Conservation (phyloP, 1,140 invertebrate species). For the Lanistes nyassanus region DNA sequence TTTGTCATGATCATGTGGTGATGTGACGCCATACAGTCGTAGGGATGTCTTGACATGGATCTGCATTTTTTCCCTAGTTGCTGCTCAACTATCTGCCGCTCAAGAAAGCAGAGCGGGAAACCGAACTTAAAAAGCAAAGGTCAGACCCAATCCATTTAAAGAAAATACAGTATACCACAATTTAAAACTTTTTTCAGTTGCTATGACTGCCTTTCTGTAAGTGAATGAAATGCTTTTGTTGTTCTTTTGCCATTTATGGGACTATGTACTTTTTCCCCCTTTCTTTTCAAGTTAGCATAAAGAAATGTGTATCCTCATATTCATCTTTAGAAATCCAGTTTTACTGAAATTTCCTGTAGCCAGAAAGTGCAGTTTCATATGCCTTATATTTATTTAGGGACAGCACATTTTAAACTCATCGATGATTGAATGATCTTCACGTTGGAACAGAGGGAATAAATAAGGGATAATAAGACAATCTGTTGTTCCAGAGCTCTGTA, state of each 20-base stretch:
- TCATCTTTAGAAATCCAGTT: too few species aligned
- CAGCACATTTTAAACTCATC: too few species aligned
- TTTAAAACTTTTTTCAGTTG: background rate
- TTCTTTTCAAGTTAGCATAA: too few species aligned
- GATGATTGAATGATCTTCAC: background rate
- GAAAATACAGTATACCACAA: too few species aligned
- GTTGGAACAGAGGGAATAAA: background rate
- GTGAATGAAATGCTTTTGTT: background rate
- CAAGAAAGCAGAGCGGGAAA: conserved; percentile 44
- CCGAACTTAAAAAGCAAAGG: conserved; percentile 46
- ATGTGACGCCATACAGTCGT: background rate
- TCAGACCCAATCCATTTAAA: conserved; percentile 12
- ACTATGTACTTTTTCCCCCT: background rate
- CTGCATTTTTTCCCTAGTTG: conserved; percentile 36
- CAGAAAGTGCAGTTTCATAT: too few species aligned
- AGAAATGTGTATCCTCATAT: too few species aligned
- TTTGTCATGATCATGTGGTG: conserved; percentile 9
- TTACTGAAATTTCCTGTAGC: too few species aligned
- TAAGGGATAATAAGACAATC: background rate
- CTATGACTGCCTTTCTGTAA: background rate
- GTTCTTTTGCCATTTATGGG: conserved; percentile 1
- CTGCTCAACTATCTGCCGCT: conserved; percentile 52
- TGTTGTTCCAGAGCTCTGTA: conserved; percentile 52
- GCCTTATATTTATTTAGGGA: too few species aligned
- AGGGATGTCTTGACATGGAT: background rate